Conservation (phyloP, 1,140 invertebrate genomes). For the fruit fly (Drosophila melanogaster) region DNA sequence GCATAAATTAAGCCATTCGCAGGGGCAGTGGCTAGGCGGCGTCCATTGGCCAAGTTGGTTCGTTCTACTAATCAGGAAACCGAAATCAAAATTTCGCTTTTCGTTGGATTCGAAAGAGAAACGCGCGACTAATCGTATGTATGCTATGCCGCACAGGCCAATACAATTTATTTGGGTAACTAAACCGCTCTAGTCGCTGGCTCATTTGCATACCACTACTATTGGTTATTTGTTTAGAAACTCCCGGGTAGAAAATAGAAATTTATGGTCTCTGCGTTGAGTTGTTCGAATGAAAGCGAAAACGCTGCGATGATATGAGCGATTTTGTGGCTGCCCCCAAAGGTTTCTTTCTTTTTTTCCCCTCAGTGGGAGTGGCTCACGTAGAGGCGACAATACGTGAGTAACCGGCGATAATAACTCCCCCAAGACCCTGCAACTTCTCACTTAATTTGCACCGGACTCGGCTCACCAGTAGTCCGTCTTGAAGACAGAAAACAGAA, state of each 20-base stretch:
- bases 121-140: conserved; percentile 75
- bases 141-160: conserved; percentile 43
- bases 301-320: conserved; percentile 62
- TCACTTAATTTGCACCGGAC: conserved; percentile 69
- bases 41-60: conserved; percentile 45
- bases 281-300: conserved; percentile 71
- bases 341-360: conserved; percentile 3
- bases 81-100: conserved; percentile 81
- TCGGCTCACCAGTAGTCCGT: not conserved
- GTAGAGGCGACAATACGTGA: conserved; percentile 51
- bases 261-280: conserved; percentile 47
- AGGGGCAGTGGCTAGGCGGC: conserved; percentile 13
- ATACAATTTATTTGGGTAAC: conserved; percentile 77
- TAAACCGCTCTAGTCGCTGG: conserved; percentile 55
- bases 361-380: conserved; percentile 39
- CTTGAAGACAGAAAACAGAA: too few species aligned
- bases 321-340: conserved; percentile 32
- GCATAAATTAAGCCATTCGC: conserved; percentile 68
- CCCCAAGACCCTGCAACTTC: conserved; percentile 51
- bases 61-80: conserved; percentile 80
- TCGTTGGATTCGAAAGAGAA: conserved; percentile 75
- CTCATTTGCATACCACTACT: conserved; percentile 69
- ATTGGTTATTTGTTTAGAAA: conserved; percentile 66
- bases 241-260: conserved; percentile 47
- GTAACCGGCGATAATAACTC: conserved; percentile 38